phyloP scores from a whole-genome alignment of 2,888 invertebrate species.

The Pyralis farinalis region DNA sequence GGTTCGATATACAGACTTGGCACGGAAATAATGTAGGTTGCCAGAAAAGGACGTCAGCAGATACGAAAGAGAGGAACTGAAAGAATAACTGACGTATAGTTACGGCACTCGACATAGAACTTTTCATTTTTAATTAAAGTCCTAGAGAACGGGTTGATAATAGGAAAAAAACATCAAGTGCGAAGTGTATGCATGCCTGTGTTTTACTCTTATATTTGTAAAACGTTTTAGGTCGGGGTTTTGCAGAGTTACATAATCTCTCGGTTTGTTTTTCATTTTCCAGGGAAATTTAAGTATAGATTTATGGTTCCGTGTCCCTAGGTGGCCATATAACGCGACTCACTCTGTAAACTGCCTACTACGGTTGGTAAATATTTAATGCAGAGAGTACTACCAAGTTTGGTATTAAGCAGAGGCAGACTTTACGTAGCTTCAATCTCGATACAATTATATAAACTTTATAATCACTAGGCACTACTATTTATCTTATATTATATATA shows the following conservation, averaged over 20 bases:
- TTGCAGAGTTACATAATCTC: constrained; percentile 15
- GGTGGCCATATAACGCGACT: no score
- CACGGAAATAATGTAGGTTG: constrained; percentile 65
- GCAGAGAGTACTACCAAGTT: no score
- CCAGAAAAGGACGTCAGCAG: constrained; percentile 63
- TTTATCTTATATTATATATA: no score
- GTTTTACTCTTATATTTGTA: constrained; percentile 10
- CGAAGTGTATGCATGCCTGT: constrained; percentile 17
- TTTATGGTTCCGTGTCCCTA: no score
- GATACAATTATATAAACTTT: no score
- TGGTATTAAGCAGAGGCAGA: no score
- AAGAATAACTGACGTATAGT: constrained; percentile 50
- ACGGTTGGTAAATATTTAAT: no score
- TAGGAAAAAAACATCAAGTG: constrained; percentile 28
- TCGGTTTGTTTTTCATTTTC: constrained; percentile 4
- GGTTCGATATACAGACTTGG: constrained; percentile 65
- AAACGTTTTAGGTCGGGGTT: constrained; percentile 10
- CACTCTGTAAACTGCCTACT: no score
- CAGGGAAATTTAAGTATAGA: not conserved
- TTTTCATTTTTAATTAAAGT: constrained; percentile 55
- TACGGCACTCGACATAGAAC: constrained; percentile 46
- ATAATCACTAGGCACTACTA: no score
- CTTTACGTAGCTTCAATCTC: no score
- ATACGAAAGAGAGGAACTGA: constrained; percentile 50
- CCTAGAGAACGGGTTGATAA: constrained; percentile 35